Conservation (phyloP, 2,797 vertebrate genomes). For the Leontocebus nigricollis region DNA sequence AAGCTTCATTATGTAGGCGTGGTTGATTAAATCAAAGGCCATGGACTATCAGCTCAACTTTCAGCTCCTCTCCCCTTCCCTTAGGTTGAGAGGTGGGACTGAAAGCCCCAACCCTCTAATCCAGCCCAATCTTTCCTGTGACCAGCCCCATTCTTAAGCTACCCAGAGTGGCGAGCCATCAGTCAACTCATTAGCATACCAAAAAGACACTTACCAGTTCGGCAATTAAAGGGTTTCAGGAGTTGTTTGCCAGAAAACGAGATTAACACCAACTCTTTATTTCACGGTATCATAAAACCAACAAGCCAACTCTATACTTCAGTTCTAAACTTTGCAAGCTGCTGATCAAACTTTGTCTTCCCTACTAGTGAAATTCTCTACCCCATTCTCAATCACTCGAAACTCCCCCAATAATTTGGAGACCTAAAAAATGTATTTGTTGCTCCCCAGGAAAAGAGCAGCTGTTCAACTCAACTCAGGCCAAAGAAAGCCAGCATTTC, state of each 20-base stretch:
- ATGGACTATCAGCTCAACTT: background rate
- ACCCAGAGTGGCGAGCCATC: background rate
- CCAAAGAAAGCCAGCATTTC: slow-evolving; percentile 54
- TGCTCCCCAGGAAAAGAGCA: slow-evolving; percentile 15
- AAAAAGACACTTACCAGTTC: background rate
- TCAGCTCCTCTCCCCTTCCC: too few relatives aligned
- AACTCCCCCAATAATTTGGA: background rate
- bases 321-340: background rate
- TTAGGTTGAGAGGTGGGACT: background rate
- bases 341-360: background rate
- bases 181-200: background rate
- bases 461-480: background rate
- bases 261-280: background rate
- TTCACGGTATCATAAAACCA: background rate
- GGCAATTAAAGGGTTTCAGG: background rate
- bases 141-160: background rate
- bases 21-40: background rate
- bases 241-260: background rate
- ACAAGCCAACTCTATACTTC: background rate
- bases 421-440: background rate
- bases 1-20: background rate
- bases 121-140: background rate
- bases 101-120: background rate
- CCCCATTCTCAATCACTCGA: background rate
- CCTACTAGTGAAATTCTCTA: background rate